Conservation (phyloP, 2,797 vertebrate species). For the Spea hammondii region DNA sequence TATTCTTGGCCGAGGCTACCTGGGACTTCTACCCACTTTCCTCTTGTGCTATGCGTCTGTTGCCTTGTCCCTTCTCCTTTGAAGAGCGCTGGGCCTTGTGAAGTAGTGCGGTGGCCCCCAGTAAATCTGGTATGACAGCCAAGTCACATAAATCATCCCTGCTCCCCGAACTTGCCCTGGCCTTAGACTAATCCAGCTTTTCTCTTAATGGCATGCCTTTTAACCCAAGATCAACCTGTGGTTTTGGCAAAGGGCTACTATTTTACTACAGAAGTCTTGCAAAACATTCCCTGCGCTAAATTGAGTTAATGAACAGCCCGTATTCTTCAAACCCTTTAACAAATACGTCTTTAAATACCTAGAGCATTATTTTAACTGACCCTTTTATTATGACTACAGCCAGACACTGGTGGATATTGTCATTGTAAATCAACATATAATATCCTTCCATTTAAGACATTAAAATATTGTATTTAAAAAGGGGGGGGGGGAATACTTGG, state of each 20-base stretch:
- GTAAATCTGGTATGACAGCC: conserved; percentile 9
- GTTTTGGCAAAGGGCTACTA: conserved; percentile 26
- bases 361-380: conserved; percentile 48
- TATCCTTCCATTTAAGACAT: background rate
- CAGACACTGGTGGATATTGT: background rate
- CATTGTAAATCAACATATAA: background rate
- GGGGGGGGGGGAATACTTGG: too few relatives aligned
- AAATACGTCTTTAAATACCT: conserved; percentile 57
- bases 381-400: background rate
- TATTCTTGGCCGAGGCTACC: background rate
- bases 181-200: background rate
- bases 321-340: conserved; percentile 51
- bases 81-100: conserved; percentile 4
- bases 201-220: background rate
- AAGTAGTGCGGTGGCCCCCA: conserved; percentile 5
- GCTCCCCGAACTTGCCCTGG: background rate
- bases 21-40: background rate
- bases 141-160: conserved; percentile 2
- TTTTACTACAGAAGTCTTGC: conserved; percentile 31
- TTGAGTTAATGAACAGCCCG: conserved; percentile 54
- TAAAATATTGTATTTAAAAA: too few relatives aligned
- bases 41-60: background rate
- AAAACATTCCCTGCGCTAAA: conserved; percentile 48
- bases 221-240: conserved; percentile 36
- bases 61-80: conserved; percentile 8